phyloP scores from a whole-genome alignment of 2,113 vertebrate genomes.

The Mola mola region DNA sequence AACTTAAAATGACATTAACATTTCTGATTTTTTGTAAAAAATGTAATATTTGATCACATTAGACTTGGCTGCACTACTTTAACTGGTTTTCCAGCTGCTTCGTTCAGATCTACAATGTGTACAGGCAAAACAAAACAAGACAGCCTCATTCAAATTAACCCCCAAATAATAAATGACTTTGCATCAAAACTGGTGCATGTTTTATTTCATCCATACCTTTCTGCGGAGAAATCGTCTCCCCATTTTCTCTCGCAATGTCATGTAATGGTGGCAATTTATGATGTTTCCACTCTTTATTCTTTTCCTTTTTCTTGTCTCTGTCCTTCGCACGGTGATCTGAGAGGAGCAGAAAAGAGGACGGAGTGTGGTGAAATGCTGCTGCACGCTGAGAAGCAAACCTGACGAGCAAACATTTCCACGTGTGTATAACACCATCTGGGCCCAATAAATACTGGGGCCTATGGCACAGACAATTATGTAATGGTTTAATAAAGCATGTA shows the following conservation, averaged over 20 bases:
- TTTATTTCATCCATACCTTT: constrained; percentile 82
- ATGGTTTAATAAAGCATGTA: constrained; percentile 1
- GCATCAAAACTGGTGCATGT: neutral
- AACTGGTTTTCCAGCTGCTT: neutral
- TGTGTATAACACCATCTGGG: constrained; percentile 68
- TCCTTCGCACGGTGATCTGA: constrained; percentile 88
- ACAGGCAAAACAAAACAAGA: too few species aligned
- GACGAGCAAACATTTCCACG: constrained; percentile 72
- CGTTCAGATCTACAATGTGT: too few species aligned
- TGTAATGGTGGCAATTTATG: constrained; percentile 88
- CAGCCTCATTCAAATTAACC: too few species aligned
- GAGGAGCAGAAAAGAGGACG: constrained; percentile 46
- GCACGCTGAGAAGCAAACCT: constrained; percentile 14
- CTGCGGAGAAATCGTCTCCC: constrained; percentile 85
- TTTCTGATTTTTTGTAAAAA: too few species aligned
- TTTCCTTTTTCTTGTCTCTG: constrained; percentile 86
- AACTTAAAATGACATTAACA: neutral
- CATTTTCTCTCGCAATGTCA: constrained; percentile 91
- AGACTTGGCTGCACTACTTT: too few species aligned
- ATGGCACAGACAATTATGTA: constrained; percentile 30
- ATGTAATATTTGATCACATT: too few species aligned
- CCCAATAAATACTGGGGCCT: constrained; percentile 72
- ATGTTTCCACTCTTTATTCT: constrained; percentile 88
- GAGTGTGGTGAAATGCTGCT: constrained; percentile 18
- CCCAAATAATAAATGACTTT: neutral